Base-by-base conservation (phyloP, 2,888 invertebrate genomes). In the Platynereis dumerilii region DNA sequence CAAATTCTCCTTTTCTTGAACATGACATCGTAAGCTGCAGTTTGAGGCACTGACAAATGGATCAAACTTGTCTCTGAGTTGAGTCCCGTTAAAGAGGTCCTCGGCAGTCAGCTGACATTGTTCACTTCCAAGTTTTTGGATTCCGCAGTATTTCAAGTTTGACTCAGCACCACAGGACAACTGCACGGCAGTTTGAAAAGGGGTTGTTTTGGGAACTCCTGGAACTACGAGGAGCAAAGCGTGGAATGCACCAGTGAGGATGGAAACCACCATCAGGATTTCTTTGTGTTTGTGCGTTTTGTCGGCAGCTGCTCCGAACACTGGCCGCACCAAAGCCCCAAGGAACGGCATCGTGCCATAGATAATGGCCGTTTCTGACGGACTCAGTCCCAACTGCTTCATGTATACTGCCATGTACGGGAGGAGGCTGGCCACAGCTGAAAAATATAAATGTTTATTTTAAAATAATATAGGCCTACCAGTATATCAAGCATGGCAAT, bases 341-440 rank as follows among this genome's bases (percentile, higher is more conserved):
- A 92, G 87, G 74, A 91, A 88, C 3, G 94, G 92, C 27, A 92
- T 90, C 61, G 92, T 87, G 53, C 91, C 90, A 63, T 91, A 92
- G 75, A 94, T 90, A 64, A 91, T 87, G 24, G 91, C 89, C 39
- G 90, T 89, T 83, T 94, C 92, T 60, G 89, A 88, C 69, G 89
- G 86, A 60, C 90, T 90, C 72, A 95, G 83, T 0, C 93, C 94
- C 70, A 90, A 86, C 67, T 88, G 86, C 69, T 88, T 85, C 90
- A 92, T 91, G 84, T 92, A 92, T 66, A 91, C 86, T 22, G 92
- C 90, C 69, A 94, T 89, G 84, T 92, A 91, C 7, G 94, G 91
- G 77, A 91, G 89, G 70, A 94, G 87, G 75, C 91, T 91, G 72
- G 93, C 92, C 76, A 94, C 86, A 74, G 91, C 94, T 94, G 84